Base-by-base conservation (phyloP, 2,888 invertebrate genomes). In the Syrphus vitripennis region DNA sequence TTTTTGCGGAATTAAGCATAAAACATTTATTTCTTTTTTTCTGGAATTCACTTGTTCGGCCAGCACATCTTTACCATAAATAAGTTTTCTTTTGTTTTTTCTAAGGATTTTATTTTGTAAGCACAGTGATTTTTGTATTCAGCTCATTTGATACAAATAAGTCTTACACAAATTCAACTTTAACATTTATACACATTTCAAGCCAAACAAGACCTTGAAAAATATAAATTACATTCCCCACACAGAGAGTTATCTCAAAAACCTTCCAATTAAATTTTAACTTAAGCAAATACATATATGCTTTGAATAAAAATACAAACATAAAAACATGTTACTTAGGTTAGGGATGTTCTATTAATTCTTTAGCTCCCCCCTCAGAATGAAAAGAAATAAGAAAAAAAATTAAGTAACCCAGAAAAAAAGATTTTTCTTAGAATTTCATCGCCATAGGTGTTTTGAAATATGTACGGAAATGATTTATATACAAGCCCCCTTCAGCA, bases 391-490 rank as follows among this genome's bases (percentile, higher is more conserved):
- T 19, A 16, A n/a, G 37, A 67, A 50, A 63, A 50, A 76, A 67
- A 57, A 40, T n/a, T n/a, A n/a, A n/a, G n/a, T n/a, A n/a, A 65
- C 42, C 63, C 29, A 55, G n/a, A 31, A 71, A 45, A 29, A 53
- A 42, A 42, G 6, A 37, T 40, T 45, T 65, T 59, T 31, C 14
- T 50, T 67, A 40, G 31, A 48, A 59, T 74, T 67, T 67, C 10
- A 67, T 48, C 59, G 37, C 79, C 72, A 40, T 1, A 16, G 59
- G 72, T 37, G 48, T 57, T 1, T 24, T 50, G n/a, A 42, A 53
- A 45, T 71, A 48, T 53, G 53, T 1, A 53, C 37, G 40, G 53
- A 71, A 71, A 55, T 69, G 61, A 42, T 71, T 63, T 34, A 71
- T 71, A 48, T 55, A 37, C 9, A 14, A 26, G 9, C 6, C 45